These are phyloP conservation scores for Brachirus orientalis DNA, from an alignment of 2,113 vertebrate genomes.

Conservation along the genomic window DNA sequence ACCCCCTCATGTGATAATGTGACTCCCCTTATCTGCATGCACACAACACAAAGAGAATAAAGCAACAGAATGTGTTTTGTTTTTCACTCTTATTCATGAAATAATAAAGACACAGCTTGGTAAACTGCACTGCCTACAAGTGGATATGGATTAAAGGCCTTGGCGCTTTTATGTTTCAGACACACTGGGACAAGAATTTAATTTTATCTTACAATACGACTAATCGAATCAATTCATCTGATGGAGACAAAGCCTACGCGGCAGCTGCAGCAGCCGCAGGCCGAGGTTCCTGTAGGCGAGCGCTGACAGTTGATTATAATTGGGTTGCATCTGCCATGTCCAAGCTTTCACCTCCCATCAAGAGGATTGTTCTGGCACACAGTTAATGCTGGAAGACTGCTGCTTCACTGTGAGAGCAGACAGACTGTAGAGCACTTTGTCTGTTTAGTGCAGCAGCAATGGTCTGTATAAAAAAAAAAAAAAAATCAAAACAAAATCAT, in stretches of 20 bases:
- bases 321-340: conserved; percentile 47
- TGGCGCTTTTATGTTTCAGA: neutral
- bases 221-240: conserved; percentile 35
- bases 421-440: neutral
- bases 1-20: no score
- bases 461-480: neutral
- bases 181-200: neutral
- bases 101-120: neutral
- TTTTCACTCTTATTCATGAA: neutral
- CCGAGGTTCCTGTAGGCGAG: conserved; percentile 32
- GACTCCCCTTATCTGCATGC: no score
- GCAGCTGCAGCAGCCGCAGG: conserved; percentile 18
- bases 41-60: no score
- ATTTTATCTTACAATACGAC: neutral
- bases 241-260: conserved; percentile 16
- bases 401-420: conserved; percentile 28
- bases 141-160: neutral
- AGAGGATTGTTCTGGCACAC: conserved; percentile 27
- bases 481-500: neutral
- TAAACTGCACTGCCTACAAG: neutral
- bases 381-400: conserved; percentile 36
- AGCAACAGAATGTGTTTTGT: no score
- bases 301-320: conserved; percentile 64
- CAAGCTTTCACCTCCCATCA: conserved; percentile 63
- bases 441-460: neutral